Percentiles rank a stretch among this genome's conserved stretches.
Conservation (phyloP, 2,113 vertebrate genomes). For the Menura novaehollandiae region DNA sequence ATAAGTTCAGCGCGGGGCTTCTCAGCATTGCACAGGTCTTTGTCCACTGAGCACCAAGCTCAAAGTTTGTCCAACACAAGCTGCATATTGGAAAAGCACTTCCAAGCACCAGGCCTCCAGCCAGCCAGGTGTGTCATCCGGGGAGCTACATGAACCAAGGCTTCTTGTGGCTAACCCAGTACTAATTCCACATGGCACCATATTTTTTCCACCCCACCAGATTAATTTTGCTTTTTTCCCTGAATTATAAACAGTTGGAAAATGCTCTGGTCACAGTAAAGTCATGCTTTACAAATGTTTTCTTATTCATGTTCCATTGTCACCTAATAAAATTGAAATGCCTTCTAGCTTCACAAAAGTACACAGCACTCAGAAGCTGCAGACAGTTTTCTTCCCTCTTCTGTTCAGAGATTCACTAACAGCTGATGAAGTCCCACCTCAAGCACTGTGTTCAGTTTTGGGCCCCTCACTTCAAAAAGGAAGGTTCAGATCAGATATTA, state of each 20-base stretch:
- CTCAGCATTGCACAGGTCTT: background rate
- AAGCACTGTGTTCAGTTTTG: background rate
- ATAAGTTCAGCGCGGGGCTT: background rate
- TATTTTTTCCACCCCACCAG: accelerated
- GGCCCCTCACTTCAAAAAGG: background rate
- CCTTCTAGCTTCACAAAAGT: accelerated
- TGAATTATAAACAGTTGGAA: background rate
- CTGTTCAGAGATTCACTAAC: background rate
- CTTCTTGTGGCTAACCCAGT: accelerated
- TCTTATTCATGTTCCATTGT: background rate
- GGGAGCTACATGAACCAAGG: background rate
- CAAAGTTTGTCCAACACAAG: background rate
- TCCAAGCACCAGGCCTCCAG: background rate
- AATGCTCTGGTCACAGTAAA: background rate
- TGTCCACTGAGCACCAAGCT: background rate
- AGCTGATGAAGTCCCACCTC: background rate
- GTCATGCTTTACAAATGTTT: background rate
- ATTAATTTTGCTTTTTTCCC: background rate
- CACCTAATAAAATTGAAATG: background rate
- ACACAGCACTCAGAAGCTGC: background rate
- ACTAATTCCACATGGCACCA: background rate
- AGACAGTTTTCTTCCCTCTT: background rate
- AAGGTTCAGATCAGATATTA: background rate
- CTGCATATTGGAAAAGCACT: background rate
- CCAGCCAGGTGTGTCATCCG: accelerated